Conservation (phyloP, 2,888 invertebrate species). For the Linyphia triangularis region DNA sequence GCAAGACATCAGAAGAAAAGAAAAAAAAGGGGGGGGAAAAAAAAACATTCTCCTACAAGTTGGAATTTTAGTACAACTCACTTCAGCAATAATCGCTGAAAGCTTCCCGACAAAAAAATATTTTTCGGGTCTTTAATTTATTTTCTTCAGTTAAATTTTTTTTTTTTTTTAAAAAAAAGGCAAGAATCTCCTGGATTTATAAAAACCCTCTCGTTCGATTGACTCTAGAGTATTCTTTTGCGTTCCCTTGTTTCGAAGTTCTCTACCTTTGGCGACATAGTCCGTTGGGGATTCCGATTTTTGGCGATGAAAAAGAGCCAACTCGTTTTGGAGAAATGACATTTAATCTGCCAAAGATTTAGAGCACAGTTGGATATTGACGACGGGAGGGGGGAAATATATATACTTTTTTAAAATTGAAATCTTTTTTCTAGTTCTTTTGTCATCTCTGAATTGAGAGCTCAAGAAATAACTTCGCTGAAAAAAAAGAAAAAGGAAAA, state of each 20-base stretch:
- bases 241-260: background rate
- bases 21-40: background rate
- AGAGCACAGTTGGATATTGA: background rate
- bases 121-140: background rate
- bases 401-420: background rate
- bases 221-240: background rate
- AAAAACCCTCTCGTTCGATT: background rate
- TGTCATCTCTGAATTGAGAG: background rate
- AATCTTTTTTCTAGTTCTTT: background rate
- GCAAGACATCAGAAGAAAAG: background rate
- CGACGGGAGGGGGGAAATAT: too few species aligned
- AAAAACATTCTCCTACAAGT: too few species aligned
- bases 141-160: background rate
- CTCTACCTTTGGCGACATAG: background rate
- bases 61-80: background rate
- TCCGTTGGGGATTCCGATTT: background rate
- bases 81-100: background rate
- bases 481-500: background rate
- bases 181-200: background rate
- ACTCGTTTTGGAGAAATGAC: background rate
- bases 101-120: background rate
- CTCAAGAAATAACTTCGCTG: background rate
- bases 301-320: background rate
- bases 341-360: slow-evolving; percentile 3
- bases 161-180: background rate